Conservation (phyloP, 2,113 vertebrate species). For the Genyomyrus donnyi region DNA sequence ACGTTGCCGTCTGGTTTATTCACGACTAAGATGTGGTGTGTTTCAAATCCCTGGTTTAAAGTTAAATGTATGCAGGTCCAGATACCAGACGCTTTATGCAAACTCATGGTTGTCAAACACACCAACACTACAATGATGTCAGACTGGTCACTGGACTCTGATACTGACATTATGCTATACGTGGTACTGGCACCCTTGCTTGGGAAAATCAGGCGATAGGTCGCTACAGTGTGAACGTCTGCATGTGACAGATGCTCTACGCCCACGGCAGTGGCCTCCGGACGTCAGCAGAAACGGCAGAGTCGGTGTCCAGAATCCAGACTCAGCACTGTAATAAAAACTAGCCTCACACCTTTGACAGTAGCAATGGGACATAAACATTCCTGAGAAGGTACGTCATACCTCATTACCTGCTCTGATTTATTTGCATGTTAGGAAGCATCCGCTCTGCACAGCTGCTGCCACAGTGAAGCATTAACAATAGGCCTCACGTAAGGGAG, state of each 20-base stretch:
- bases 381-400: slow-evolving; percentile 15
- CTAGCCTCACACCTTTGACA: background rate
- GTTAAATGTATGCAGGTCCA: slow-evolving; percentile 23
- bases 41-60: slow-evolving; percentile 37
- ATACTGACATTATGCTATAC: background rate
- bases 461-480: slow-evolving; percentile 37
- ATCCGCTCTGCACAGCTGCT: slow-evolving; percentile 29
- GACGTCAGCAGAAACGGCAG: background rate
- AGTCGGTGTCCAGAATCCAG: background rate
- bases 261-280: background rate
- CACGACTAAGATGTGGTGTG: slow-evolving; percentile 37
- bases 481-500: slow-evolving; percentile 17
- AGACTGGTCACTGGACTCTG: background rate
- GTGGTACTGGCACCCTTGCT: background rate
- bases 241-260: background rate
- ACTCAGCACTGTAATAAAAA: slow-evolving; percentile 10
- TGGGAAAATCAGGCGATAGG: background rate
- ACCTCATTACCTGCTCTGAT: slow-evolving; percentile 32
- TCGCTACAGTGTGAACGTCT: background rate
- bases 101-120: background rate
- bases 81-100: slow-evolving; percentile 26
- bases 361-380: slow-evolving; percentile 5
- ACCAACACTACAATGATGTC: background rate
- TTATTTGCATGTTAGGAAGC: slow-evolving; percentile 38
- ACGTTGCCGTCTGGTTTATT: slow-evolving; percentile 42